phyloP scores from a whole-genome alignment of 2,113 vertebrate species.

The Nibea albiflora region DNA sequence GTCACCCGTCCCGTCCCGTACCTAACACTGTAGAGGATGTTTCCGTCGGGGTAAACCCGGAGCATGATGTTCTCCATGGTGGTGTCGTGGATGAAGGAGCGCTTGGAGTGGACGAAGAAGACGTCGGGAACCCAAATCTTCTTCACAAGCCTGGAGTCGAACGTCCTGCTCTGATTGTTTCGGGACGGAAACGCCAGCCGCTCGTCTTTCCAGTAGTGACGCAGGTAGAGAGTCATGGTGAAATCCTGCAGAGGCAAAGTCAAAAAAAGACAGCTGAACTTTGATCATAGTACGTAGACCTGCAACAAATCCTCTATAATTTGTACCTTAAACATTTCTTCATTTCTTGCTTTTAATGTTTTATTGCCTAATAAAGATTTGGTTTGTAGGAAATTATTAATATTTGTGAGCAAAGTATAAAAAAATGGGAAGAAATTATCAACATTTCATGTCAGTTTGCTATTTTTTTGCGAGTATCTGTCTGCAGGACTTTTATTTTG shows the following conservation, averaged over 20 bases:
- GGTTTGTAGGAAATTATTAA: background rate
- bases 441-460: background rate
- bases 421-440: background rate
- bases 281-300: background rate
- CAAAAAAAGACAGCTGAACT: background rate
- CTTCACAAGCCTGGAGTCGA: slow-evolving; percentile 91
- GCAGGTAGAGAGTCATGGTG: slow-evolving; percentile 95
- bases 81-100: slow-evolving; percentile 94
- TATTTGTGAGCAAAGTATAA: no score
- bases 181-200: slow-evolving; percentile 91
- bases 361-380: no score
- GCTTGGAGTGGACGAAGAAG: slow-evolving; percentile 95
- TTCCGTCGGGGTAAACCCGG: slow-evolving; percentile 89
- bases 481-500: background rate
- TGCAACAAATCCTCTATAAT: background rate
- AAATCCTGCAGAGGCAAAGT: slow-evolving; percentile 85
- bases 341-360: background rate
- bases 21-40: slow-evolving; percentile 93
- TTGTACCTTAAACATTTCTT: background rate
- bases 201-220: slow-evolving; percentile 97
- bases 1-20: slow-evolving; percentile 47
- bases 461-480: background rate
- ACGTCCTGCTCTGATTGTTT: slow-evolving; percentile 93
- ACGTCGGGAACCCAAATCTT: slow-evolving; percentile 97
- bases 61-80: slow-evolving; percentile 95